A percentile compares a stretch with the other conserved stretches of the same genome.
Conservation (phyloP, 2,797 vertebrate species). For the Danio tinwini region DNA sequence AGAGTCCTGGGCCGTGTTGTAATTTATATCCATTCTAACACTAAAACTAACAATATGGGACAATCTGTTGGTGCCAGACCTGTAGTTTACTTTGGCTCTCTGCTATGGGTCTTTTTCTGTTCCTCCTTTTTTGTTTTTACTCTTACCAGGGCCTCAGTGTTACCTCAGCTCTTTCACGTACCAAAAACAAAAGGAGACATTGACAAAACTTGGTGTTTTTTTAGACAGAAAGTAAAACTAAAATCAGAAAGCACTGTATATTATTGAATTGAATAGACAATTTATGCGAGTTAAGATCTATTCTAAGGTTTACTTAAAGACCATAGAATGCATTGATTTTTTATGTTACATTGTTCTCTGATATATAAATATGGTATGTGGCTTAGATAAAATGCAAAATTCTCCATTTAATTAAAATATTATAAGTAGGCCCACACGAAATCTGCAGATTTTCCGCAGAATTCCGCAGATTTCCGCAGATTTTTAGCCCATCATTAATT, state of each 20-base stretch:
- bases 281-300: too few relatives aligned
- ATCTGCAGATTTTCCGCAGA: too few relatives aligned
- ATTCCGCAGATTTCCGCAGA: too few relatives aligned
- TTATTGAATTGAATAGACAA: conserved; percentile 66
- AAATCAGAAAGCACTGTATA: conserved; percentile 51
- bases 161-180: conserved; percentile 56
- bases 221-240: conserved; percentile 65
- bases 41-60: conserved; percentile 72
- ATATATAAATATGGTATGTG: too few relatives aligned
- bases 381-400: too few relatives aligned
- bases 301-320: too few relatives aligned
- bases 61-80: conserved; percentile 67
- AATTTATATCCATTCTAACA: conserved; percentile 74
- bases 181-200: conserved; percentile 64
- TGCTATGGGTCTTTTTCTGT: conserved; percentile 61
- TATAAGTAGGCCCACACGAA: too few relatives aligned
- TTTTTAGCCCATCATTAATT: too few relatives aligned
- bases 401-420: too few relatives aligned
- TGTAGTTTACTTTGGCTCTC: conserved; percentile 74
- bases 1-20: conserved; percentile 59
- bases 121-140: conserved; percentile 62
- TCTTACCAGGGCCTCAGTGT: conserved; percentile 69
- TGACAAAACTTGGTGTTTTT: conserved; percentile 59
- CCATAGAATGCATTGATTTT: too few relatives aligned
- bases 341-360: too few relatives aligned